Conservation (phyloP, 2,888 invertebrate species). For the Rhodophaea formosa region DNA sequence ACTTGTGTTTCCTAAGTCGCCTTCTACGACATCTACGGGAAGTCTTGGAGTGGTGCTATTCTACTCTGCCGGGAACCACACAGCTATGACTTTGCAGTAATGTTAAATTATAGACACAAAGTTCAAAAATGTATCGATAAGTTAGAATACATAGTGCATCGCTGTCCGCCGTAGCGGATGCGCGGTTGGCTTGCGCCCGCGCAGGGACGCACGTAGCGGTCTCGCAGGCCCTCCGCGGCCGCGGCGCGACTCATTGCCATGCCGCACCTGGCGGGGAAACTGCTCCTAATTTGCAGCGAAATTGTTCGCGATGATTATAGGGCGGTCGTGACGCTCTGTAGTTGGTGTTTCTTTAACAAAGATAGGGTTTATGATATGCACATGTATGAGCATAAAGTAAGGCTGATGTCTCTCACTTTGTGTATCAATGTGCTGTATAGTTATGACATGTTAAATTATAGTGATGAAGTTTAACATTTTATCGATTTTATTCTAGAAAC, state of each 20-base stretch:
- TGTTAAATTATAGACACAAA: not conserved
- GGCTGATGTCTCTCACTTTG: too few relatives aligned
- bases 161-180: slow-evolving; percentile 38
- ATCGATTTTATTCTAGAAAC: too few relatives aligned
- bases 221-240: slow-evolving; percentile 16
- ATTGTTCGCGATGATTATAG: slow-evolving; percentile 27
- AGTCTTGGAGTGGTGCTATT: too few relatives aligned
- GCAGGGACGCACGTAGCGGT: slow-evolving; percentile 48
- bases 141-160: not conserved
- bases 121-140: not conserved
- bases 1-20: too few relatives aligned
- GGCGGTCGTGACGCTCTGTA: slow-evolving; percentile 9
- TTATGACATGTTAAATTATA: too few relatives aligned
- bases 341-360: not conserved
- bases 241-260: slow-evolving; percentile 36
- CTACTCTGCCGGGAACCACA: too few relatives aligned
- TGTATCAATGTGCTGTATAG: too few relatives aligned
- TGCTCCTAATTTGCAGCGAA: slow-evolving; percentile 25
- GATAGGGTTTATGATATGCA: too few relatives aligned
- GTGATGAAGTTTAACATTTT: too few relatives aligned
- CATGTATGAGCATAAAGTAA: too few relatives aligned
- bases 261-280: slow-evolving; percentile 38
- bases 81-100: not conserved
- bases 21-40: too few relatives aligned
- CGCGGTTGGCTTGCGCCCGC: slow-evolving; percentile 43